Percentiles rank a stretch among this genome's conserved stretches.
Conservation (phyloP, 2,113 vertebrate species). For the Girardinichthys multiradiatus region DNA sequence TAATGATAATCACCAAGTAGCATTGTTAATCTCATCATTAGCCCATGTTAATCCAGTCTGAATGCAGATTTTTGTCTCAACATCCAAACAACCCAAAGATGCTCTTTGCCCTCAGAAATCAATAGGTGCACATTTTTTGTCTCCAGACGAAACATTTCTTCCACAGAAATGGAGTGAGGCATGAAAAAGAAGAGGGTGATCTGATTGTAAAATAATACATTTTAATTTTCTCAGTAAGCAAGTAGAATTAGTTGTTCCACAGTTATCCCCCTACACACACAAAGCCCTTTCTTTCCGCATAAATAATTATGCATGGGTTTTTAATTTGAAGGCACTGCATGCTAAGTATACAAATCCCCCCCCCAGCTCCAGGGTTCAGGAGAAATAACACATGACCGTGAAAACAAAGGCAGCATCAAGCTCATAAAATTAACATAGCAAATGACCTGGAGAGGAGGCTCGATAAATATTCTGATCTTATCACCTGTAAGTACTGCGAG, state of each 20-base stretch:
- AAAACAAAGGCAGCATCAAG: constrained; percentile 93
- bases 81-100: constrained; percentile 30
- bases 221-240: constrained; percentile 89
- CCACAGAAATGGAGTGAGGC: constrained; percentile 79
- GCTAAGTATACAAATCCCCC: constrained; percentile 94
- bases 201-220: constrained; percentile 80
- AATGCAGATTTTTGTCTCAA: constrained; percentile 46
- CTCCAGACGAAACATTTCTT: constrained; percentile 69
- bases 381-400: constrained; percentile 89
- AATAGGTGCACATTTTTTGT: constrained; percentile 55
- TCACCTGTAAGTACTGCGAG: constrained; percentile 83
- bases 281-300: constrained; percentile 78
- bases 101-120: constrained; percentile 63
- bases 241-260: constrained; percentile 92
- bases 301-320: constrained; percentile 94
- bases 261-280: constrained; percentile 80
- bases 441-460: constrained; percentile 92
- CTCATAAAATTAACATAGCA: constrained; percentile 98
- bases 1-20: constrained; percentile 15
- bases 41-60: constrained; percentile 38
- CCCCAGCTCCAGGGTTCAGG: constrained; percentile 84
- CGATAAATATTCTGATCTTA: constrained; percentile 93
- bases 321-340: constrained; percentile 92
- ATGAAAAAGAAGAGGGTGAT: constrained; percentile 79
- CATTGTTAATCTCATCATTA: constrained; percentile 38